phyloP scores from a whole-genome alignment of 2,113 vertebrate species.

The Phalacrocorax brasilianus region DNA sequence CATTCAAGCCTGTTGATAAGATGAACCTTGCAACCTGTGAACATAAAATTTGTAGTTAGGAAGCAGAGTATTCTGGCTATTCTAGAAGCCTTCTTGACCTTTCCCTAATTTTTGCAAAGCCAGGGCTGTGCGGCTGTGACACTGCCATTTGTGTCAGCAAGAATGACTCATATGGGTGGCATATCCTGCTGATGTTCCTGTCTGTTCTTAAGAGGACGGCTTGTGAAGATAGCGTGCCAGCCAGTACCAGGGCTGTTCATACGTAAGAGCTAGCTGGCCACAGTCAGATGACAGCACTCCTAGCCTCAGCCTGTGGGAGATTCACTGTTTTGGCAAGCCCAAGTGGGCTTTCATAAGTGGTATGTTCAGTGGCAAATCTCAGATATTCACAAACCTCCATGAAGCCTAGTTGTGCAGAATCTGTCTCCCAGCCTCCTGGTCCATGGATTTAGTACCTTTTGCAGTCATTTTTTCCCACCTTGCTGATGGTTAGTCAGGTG shows the following conservation, averaged over 20 bases:
- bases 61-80: neutral
- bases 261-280: neutral
- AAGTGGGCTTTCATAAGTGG: neutral
- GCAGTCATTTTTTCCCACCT: neutral
- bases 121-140: neutral
- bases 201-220: neutral
- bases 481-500: neutral
- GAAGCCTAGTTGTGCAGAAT: neutral
- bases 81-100: neutral
- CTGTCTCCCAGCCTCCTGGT: neutral
- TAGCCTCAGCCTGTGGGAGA: neutral
- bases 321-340: neutral
- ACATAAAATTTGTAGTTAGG: neutral
- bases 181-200: neutral
- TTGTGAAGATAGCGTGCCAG: neutral
- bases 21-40: neutral
- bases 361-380: neutral
- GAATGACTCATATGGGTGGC: neutral
- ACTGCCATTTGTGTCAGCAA: neutral
- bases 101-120: neutral
- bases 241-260: neutral
- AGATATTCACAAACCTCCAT: neutral
- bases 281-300: neutral
- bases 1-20: neutral
- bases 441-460: neutral